A percentile compares a stretch with the other conserved stretches of the same genome.
Evolutionary conservation across 2,888 invertebrate species (phyloP).

Genomic region (Dasypogon diadema): DNA sequence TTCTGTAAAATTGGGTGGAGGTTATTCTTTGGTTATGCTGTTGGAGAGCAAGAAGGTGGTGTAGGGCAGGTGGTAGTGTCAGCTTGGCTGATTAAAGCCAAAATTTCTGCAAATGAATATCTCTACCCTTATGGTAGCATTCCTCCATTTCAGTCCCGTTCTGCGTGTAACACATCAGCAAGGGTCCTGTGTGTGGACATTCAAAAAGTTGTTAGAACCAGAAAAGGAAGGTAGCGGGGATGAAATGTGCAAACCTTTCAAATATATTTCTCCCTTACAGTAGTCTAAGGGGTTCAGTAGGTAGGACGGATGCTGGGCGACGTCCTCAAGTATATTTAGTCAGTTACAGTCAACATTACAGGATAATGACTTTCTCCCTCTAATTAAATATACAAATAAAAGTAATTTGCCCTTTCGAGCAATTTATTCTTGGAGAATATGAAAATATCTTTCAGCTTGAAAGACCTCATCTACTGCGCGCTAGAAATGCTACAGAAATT

Average conservation of each 20-base stretch:
- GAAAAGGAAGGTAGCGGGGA: conserved; percentile 9
- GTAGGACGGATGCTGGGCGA: neutral
- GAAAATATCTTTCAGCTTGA: conserved; percentile 51
- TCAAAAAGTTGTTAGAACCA: conserved; percentile 39
- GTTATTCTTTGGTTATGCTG: conserved; percentile 38
- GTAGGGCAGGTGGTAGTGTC: conserved; percentile 3
- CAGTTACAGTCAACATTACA: conserved; percentile 46
- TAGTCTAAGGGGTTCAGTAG: neutral
- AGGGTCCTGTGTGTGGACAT: conserved; percentile 49
- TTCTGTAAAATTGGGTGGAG: conserved; percentile 17
- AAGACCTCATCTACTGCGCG: neutral
- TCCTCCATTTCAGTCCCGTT: conserved; percentile 44
- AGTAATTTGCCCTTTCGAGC: conserved; percentile 55
- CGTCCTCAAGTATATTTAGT: conserved; percentile 9
- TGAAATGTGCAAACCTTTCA: conserved; percentile 14
- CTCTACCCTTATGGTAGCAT: conserved; percentile 40
- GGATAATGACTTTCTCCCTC: conserved; percentile 53
- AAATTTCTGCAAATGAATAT: conserved; percentile 55
- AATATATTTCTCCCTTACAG: conserved; percentile 6
- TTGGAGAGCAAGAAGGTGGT: conserved; percentile 12
- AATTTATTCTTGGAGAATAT: conserved; percentile 55
- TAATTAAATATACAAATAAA: conserved; percentile 55
- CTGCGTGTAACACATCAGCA: conserved; percentile 39
- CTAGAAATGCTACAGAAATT: conserved; percentile 18
- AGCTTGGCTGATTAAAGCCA: conserved; percentile 54